Percentiles rank a stretch among this genome's conserved stretches.
phyloP scores from a whole-genome alignment of 1,140 invertebrate species.

The Microplitis demolitor region DNA sequence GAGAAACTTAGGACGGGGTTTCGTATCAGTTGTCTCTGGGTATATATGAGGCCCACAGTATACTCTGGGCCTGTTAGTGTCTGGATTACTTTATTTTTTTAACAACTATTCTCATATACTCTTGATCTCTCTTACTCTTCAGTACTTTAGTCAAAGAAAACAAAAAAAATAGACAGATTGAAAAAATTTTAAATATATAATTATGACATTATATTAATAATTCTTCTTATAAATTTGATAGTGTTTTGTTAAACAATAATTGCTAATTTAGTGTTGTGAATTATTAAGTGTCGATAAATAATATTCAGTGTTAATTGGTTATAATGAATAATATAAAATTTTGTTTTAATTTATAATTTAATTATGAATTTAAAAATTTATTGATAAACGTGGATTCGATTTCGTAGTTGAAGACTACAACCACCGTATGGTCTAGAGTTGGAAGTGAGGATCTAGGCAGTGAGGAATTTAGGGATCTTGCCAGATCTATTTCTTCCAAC shows the following conservation, averaged over 20 bases:
- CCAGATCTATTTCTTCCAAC: constrained; percentile 83
- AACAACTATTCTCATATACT: neutral
- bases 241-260: neutral
- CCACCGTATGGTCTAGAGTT: constrained; percentile 61
- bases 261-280: neutral
- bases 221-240: neutral
- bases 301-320: neutral
- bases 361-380: neutral
- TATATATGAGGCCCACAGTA: constrained; percentile 52
- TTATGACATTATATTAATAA: neutral
- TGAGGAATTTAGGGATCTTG: constrained; percentile 52
- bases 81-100: constrained; percentile 38
- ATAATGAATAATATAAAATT: neutral
- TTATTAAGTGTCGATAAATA: neutral
- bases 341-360: neutral
- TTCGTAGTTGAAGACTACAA: constrained; percentile 18
- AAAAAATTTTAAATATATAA: neutral
- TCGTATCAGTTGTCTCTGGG: constrained; percentile 51
- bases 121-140: neutral
- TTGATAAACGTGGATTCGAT: constrained; percentile 1
- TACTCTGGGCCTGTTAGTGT: constrained; percentile 46
- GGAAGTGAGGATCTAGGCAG: constrained; percentile 75
- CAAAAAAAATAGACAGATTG: neutral
- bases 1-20: constrained; percentile 48
- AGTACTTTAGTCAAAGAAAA: neutral